Conservation (phyloP, 2,797 vertebrate genomes). For the Garrulus glandarius region DNA sequence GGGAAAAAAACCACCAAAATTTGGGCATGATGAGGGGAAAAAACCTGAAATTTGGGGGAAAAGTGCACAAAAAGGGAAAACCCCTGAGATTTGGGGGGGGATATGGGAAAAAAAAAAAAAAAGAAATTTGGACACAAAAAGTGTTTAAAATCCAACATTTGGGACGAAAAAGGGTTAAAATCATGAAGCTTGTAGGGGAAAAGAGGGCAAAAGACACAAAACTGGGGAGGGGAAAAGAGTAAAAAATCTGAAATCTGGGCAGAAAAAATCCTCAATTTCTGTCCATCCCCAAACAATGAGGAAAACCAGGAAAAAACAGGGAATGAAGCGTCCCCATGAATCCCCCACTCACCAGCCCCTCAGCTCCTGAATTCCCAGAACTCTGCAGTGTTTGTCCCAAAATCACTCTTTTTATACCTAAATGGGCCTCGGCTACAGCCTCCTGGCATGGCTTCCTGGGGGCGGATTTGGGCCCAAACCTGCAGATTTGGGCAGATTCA, state of each 20-base stretch:
- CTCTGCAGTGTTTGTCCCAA: neutral
- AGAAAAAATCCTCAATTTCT: neutral
- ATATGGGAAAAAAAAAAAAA: neutral
- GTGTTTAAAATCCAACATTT: too few relatives aligned
- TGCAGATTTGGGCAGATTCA: neutral
- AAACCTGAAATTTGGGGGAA: neutral
- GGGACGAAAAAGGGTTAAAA: neutral
- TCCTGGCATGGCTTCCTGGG: too few relatives aligned
- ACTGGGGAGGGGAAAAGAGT: neutral
- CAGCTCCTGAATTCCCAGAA: neutral
- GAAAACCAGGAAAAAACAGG: neutral
- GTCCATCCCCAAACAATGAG: neutral
- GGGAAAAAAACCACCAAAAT: fast-evolving
- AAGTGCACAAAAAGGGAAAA: neutral
- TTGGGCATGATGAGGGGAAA: too few relatives aligned
- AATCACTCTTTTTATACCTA: neutral
- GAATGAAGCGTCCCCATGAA: neutral
- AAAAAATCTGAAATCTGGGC: neutral
- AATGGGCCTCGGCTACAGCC: too few relatives aligned
- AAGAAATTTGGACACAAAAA: neutral
- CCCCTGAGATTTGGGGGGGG: too few relatives aligned
- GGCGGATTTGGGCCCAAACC: neutral
- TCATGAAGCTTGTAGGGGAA: neutral
- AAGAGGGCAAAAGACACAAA: neutral
- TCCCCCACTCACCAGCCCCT: neutral